A percentile compares a stretch with the other conserved stretches of the same genome.
phyloP scores from a whole-genome alignment of 2,888 invertebrate species.

The Tenodera sinensis region DNA sequence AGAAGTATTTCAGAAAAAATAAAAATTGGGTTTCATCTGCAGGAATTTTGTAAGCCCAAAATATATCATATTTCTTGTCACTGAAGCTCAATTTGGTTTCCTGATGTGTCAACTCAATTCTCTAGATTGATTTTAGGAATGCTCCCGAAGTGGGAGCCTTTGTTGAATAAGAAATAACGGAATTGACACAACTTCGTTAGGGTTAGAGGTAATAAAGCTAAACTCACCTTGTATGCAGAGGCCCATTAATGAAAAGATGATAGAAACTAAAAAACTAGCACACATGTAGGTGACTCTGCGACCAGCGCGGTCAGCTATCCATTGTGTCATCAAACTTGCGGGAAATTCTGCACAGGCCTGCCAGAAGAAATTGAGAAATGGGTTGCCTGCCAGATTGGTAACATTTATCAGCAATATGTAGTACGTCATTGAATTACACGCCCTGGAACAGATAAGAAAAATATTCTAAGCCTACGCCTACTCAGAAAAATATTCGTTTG shows the following conservation, averaged over 20 bases:
- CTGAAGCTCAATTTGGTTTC: no score
- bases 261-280: neutral
- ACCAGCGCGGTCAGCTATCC: neutral
- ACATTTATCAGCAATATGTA: neutral
- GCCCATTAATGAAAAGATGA: neutral
- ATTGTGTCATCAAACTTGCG: neutral
- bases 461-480: no score
- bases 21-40: no score
- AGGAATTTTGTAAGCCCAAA: no score
- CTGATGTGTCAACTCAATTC: no score
- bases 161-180: no score
- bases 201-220: neutral
- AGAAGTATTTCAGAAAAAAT: no score
- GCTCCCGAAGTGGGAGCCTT: no score
- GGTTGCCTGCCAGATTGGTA: constrained; percentile 1
- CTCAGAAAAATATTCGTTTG: no score
- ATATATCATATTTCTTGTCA: no score
- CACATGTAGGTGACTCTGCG: neutral
- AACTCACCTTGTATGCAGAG: neutral
- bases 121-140: no score
- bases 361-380: neutral
- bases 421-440: neutral
- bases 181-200: no score
- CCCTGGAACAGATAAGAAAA: neutral
- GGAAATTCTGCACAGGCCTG: neutral